These are phyloP conservation scores for Venustoraphidia nigricollis DNA, from an alignment of 2,888 invertebrate genomes.

Conservation along the genomic window DNA sequence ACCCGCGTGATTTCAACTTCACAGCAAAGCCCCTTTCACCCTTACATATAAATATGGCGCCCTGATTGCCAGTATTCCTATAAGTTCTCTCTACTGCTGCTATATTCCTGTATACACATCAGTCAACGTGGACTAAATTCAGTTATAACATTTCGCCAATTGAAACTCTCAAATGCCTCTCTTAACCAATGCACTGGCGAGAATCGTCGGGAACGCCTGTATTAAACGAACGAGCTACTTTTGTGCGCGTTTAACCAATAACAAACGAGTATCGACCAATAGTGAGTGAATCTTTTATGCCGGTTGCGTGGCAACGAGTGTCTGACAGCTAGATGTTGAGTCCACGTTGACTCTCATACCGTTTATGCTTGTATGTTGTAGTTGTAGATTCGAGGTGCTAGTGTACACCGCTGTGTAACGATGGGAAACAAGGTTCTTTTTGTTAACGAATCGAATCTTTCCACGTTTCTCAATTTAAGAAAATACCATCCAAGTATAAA, in stretches of 20 bases:
- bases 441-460: no score
- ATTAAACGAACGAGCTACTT: constrained; percentile 24
- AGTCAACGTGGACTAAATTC: constrained; percentile 25
- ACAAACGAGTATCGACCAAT: constrained; percentile 18
- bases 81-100: no score
- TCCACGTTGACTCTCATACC: constrained; percentile 25
- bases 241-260: constrained; percentile 10
- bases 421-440: no score
- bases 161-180: neutral
- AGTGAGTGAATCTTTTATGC: constrained; percentile 14
- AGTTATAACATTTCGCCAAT: neutral
- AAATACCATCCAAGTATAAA: no score
- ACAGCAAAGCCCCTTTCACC: constrained; percentile 26
- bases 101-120: constrained; percentile 26
- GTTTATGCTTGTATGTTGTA: no score
- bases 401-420: constrained; percentile 16
- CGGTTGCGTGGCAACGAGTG: constrained; percentile 19
- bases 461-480: no score
- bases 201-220: constrained; percentile 16
- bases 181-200: constrained; percentile 11
- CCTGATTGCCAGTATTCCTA: constrained; percentile 29
- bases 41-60: constrained; percentile 32
- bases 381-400: constrained; percentile 24
- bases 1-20: constrained; percentile 31
- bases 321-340: constrained; percentile 19